Evolutionary conservation across 2,113 vertebrate genomes (phyloP).

Genomic region (Dicaeum eximium): DNA sequence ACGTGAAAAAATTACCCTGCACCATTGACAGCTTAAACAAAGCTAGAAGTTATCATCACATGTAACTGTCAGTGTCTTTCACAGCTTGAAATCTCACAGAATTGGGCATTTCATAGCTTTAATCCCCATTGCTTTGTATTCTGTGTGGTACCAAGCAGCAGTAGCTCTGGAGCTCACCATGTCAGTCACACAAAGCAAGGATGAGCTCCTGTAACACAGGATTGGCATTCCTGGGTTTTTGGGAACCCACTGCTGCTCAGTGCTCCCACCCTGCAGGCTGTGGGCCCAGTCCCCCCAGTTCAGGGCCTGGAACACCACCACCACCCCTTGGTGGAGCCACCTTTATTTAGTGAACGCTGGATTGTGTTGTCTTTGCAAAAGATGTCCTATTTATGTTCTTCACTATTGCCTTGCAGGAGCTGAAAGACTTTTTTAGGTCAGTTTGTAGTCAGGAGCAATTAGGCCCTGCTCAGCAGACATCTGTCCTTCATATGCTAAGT

Average conservation of each 20-base stretch:
- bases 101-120: not conserved
- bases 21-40: not conserved
- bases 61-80: not conserved
- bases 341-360: not conserved
- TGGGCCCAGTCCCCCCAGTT: not conserved
- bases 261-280: not conserved
- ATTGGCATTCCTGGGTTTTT: not conserved
- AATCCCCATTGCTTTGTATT: not conserved
- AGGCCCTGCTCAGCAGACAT: constrained; percentile 25
- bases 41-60: not conserved
- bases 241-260: not conserved
- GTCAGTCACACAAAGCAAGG: not conserved
- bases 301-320: not conserved
- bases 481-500: constrained; percentile 55
- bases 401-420: not conserved
- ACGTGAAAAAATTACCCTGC: not conserved
- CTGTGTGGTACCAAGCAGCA: not conserved
- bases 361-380: constrained; percentile 33
- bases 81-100: not conserved
- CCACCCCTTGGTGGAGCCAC: not conserved
- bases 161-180: not conserved
- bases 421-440: constrained; percentile 60
- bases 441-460: constrained; percentile 45
- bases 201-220: not conserved
- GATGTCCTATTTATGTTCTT: constrained; percentile 25